A percentile compares a stretch with the other conserved stretches of the same genome.
Conservation (phyloP, 2,797 vertebrate species). For the Phalanger gymnotis region DNA sequence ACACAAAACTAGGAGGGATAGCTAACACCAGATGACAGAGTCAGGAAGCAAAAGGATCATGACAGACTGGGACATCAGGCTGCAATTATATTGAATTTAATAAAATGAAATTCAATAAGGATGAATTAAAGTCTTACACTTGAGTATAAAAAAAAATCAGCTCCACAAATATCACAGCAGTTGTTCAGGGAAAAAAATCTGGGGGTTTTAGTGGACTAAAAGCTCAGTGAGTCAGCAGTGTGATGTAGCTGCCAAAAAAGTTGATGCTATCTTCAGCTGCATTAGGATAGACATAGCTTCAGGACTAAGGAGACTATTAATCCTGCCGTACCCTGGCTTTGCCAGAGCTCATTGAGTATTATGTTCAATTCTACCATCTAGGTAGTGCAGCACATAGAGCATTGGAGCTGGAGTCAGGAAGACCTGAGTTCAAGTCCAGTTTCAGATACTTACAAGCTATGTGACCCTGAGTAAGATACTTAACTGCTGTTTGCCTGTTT, state of each 20-base stretch:
- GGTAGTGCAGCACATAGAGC: not conserved
- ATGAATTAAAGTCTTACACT: not conserved
- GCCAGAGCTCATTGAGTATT: not conserved
- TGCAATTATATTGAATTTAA: not conserved
- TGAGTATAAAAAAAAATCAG: not conserved
- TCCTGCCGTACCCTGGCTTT: not conserved
- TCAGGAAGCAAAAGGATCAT: not conserved
- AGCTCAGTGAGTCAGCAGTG: not conserved
- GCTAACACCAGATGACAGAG: not conserved
- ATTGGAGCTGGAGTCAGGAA: not conserved
- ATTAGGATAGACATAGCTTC: not conserved
- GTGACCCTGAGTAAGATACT: not conserved
- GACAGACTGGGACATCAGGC: not conserved
- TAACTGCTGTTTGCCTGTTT: not conserved
- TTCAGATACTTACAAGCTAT: not conserved
- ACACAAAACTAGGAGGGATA: not conserved
- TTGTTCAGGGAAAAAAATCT: not conserved
- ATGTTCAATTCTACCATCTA: not conserved
- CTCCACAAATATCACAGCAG: not conserved
- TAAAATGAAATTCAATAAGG: not conserved
- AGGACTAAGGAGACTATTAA: not conserved
- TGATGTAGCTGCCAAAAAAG: not conserved
- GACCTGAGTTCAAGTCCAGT: not conserved
- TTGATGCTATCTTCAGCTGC: not conserved
- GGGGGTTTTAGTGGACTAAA: not conserved